These are phyloP conservation scores for Hypercompe scribonia DNA, from an alignment of 2,888 invertebrate genomes.

Conservation along the genomic window DNA sequence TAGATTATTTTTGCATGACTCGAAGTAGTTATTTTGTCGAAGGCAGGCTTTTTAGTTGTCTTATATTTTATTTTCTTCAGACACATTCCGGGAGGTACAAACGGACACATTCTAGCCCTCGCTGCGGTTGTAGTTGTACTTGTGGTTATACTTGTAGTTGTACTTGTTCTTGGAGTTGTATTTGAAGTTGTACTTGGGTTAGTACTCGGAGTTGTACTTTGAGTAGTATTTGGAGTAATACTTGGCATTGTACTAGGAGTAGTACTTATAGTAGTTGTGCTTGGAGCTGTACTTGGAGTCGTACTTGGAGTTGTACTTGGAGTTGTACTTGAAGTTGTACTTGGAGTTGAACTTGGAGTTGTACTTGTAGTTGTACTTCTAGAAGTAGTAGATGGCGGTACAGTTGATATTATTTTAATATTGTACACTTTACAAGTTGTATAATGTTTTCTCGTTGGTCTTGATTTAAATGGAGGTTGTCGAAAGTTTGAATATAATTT, in stretches of 20 bases:
- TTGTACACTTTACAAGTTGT: slow-evolving; percentile 8
- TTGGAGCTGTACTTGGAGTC: neutral
- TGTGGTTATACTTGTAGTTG: neutral
- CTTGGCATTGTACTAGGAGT: neutral
- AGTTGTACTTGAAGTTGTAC: too few relatives aligned
- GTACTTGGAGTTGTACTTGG: neutral
- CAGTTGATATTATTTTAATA: slow-evolving; percentile 4
- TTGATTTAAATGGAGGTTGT: slow-evolving; percentile 60
- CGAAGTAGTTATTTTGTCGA: neutral
- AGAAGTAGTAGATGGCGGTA: neutral
- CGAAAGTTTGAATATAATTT: slow-evolving; percentile 35
- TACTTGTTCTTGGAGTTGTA: too few relatives aligned
- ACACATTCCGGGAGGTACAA: slow-evolving; percentile 20
- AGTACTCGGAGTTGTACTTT: too few relatives aligned
- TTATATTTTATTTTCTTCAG: slow-evolving; percentile 21
- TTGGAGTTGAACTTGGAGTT: neutral
- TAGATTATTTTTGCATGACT: neutral
- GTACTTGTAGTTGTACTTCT: neutral
- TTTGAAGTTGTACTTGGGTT: too few relatives aligned
- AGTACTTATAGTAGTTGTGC: neutral
- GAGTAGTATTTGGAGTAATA: too few relatives aligned
- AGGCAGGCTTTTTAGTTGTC: slow-evolving; percentile 1
- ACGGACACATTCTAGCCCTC: slow-evolving; percentile 22
- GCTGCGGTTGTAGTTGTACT: neutral
- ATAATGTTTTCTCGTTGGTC: slow-evolving; percentile 13